A percentile compares a stretch with the other conserved stretches of the same genome.
These are phyloP conservation scores for Alcedo atthis DNA, from an alignment of 2,797 vertebrate genomes.

Conservation along the genomic window DNA sequence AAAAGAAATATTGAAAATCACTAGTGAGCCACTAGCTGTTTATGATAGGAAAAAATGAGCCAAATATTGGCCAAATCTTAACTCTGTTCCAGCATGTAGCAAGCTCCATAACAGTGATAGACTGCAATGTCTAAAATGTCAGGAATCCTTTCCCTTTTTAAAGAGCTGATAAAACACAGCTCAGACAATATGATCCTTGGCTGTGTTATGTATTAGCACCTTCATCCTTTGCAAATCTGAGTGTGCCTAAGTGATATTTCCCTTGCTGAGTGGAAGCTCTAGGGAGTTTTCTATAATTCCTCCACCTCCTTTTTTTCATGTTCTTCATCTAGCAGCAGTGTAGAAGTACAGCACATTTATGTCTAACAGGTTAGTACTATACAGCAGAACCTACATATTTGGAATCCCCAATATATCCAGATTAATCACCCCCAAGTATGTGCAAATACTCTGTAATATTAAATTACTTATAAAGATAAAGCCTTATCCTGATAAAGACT, in stretches of 20 bases:
- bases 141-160: not conserved
- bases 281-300: not conserved
- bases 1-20: fast-evolving
- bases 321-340: not conserved
- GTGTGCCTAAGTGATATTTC: not conserved
- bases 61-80: not conserved
- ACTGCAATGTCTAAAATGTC: not conserved
- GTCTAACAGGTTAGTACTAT: not conserved
- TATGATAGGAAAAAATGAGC: not conserved
- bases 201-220: not conserved
- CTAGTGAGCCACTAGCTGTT: not conserved
- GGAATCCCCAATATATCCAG: not conserved
- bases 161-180: not conserved
- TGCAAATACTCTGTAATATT: not conserved
- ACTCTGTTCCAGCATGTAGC: not conserved
- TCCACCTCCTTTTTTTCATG: not conserved
- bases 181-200: not conserved
- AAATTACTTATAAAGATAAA: not conserved
- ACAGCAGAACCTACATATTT: not conserved
- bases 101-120: not conserved
- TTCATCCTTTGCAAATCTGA: not conserved
- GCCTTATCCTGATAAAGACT: not conserved
- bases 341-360: not conserved
- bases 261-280: not conserved
- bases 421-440: not conserved